Base-by-base conservation (phyloP, 2,113 vertebrate genomes). In the Thamnophis sirtalis region DNA sequence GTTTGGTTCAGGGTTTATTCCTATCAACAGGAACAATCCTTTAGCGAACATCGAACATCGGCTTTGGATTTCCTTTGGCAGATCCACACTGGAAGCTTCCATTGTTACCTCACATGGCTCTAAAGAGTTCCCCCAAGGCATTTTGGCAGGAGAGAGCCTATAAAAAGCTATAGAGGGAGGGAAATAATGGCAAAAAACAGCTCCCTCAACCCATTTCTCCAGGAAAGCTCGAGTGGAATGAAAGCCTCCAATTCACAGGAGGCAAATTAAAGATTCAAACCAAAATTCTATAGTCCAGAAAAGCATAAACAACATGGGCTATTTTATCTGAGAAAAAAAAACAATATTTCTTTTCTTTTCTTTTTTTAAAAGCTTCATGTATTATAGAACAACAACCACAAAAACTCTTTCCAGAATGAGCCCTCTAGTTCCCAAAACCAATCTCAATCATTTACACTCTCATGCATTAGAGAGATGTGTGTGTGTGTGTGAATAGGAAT, bases 201-300 rank as follows among this genome's bases (percentile, higher is more conserved):
- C 15, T 53, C 50, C 50, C 15, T n/a, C 3, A 4, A 15, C 19
- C 86, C 15, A 43, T 88, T 88, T 21, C 11, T 21, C n/a, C 54
- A 88, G 9, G 55, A 58, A 58, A 54, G 28, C 86, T 87, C 19
- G 50, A 33, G 7, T 33, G 28, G 86, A 60, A 60, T 13, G 17
- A 22, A 58, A 24, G 1, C 22, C 38, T 89, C 49, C 55, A 24
- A 33, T 89, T 60, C 54, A 56, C 11, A 60, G 87, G 54, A 58
- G 5, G 22, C 87, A 89, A 89, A 48, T 89, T 89, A 13, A 43
- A 58, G 55, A 89, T 21, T 43, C 55, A 88, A 55, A 21, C 53
- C 94, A 92, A 54, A 58, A 80, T 87, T 93, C 43, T 86, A 53
- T 94, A 49, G 93, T 43, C 92, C 13, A 68, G 1, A 93, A 68